A percentile compares a stretch with the other conserved stretches of the same genome.
phyloP scores from a whole-genome alignment of 2,888 invertebrate genomes.

The Neria commutata region DNA sequence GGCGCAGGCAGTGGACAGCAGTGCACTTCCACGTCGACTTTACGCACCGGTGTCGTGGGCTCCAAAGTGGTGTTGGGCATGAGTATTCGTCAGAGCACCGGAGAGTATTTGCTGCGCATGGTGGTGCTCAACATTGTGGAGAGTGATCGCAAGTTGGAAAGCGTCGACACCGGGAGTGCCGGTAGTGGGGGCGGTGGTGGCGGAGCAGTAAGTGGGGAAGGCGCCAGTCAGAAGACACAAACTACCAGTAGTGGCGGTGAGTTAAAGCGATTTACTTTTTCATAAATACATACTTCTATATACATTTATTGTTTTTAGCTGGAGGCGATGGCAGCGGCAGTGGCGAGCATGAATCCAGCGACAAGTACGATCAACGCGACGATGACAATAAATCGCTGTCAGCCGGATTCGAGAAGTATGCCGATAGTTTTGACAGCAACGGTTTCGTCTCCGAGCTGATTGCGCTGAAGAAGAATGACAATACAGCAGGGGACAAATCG shows the following conservation, averaged over 20 bases:
- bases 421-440: conserved; percentile 57
- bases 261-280: too few relatives aligned
- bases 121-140: conserved; percentile 54
- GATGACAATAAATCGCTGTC: conserved; percentile 49
- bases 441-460: conserved; percentile 53
- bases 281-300: background rate
- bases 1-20: conserved; percentile 35
- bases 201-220: conserved; percentile 16
- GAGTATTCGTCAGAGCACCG: conserved; percentile 49
- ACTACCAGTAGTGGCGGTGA: too few relatives aligned
- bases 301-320: background rate
- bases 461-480: conserved; percentile 41
- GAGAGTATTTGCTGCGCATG: conserved; percentile 48
- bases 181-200: conserved; percentile 42
- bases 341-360: conserved; percentile 22
- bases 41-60: conserved; percentile 53
- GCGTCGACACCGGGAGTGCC: conserved; percentile 34
- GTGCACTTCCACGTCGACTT: conserved; percentile 52
- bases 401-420: conserved; percentile 51
- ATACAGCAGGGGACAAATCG: conserved; percentile 37
- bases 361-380: conserved; percentile 39
- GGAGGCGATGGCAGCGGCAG: conserved; percentile 37
- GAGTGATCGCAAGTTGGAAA: conserved; percentile 43
- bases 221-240: conserved; percentile 20
- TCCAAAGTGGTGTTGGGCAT: conserved; percentile 56